Conservation (phyloP, 2,797 vertebrate species). For the Gymnodraco acuticeps region DNA sequence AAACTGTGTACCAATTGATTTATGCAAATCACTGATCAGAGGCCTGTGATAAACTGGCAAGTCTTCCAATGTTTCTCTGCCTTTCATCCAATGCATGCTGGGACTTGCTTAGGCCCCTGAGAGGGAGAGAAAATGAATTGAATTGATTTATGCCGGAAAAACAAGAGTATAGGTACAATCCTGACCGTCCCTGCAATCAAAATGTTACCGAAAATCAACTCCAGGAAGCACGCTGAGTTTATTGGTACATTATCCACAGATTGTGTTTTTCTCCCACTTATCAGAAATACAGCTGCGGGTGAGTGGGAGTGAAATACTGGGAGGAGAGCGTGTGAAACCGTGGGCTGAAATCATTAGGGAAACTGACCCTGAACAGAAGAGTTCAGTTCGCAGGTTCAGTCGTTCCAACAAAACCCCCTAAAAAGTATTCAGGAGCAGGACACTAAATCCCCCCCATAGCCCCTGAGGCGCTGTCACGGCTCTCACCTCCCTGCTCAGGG, state of each 20-base stretch:
- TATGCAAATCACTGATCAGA: conserved; percentile 51
- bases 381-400: conserved; percentile 9
- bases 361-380: conserved; percentile 49
- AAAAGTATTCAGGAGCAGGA: conserved; percentile 54
- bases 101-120: conserved; percentile 27
- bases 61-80: conserved; percentile 13
- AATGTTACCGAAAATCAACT: conserved; percentile 15
- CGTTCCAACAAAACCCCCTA: conserved; percentile 27
- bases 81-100: conserved; percentile 49
- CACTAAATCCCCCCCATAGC: conserved; percentile 42
- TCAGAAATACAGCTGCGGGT: conserved; percentile 8
- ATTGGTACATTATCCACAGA: conserved; percentile 15
- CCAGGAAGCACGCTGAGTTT: conserved; percentile 18
- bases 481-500: conserved; percentile 37
- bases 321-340: background rate
- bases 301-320: conserved; percentile 16
- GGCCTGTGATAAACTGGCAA: conserved; percentile 30
- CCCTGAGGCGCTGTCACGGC: conserved; percentile 44
- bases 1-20: conserved; percentile 40
- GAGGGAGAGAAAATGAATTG: conserved; percentile 25
- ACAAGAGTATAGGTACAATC: conserved; percentile 21
- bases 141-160: conserved; percentile 34
- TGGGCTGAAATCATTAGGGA: conserved; percentile 37
- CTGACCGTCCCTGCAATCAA: background rate
- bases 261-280: conserved; percentile 15